These are phyloP conservation scores for Limenitis camilla DNA, from an alignment of 2,888 invertebrate species.

Conservation along the genomic window DNA sequence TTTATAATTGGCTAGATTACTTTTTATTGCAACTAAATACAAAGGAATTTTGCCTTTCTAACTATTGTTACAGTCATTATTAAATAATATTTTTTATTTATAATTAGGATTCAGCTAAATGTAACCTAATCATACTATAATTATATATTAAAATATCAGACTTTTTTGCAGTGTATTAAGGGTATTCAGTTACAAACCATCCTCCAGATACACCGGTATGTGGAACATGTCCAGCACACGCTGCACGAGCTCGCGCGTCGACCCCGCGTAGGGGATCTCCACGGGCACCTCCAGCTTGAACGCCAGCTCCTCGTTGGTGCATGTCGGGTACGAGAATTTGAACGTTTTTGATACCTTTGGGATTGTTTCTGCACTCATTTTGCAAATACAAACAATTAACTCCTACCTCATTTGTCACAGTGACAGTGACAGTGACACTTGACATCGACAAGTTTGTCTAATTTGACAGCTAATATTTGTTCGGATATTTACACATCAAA, in stretches of 20 bases:
- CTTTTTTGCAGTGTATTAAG: background rate
- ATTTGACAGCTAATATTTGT: too few relatives aligned
- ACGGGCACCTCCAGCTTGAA: slow-evolving; percentile 77
- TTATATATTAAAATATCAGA: background rate
- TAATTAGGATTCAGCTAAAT: too few relatives aligned
- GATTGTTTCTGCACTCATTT: slow-evolving; percentile 49
- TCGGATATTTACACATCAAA: too few relatives aligned
- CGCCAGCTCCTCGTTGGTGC: slow-evolving; percentile 67
- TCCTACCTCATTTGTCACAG: slow-evolving; percentile 1
- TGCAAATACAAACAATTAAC: slow-evolving; percentile 13
- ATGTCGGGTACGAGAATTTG: slow-evolving; percentile 73
- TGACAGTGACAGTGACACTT: too few relatives aligned
- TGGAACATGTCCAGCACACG: slow-evolving; percentile 79
- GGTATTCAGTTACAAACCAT: slow-evolving; percentile 57
- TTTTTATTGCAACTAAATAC: too few relatives aligned
- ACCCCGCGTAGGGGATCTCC: slow-evolving; percentile 75
- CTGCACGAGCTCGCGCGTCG: slow-evolving; percentile 77
- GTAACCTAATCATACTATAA: background rate
- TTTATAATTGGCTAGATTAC: too few relatives aligned
- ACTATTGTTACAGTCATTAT: too few relatives aligned
- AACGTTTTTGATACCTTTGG: slow-evolving; percentile 51
- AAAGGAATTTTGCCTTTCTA: too few relatives aligned
- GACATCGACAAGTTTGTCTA: too few relatives aligned
- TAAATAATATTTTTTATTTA: too few relatives aligned
- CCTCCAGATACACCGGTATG: slow-evolving; percentile 80